Evolutionary conservation across 2,888 invertebrate genomes (phyloP).

Genomic region (Bursaphelenchus okinawaensis): DNA sequence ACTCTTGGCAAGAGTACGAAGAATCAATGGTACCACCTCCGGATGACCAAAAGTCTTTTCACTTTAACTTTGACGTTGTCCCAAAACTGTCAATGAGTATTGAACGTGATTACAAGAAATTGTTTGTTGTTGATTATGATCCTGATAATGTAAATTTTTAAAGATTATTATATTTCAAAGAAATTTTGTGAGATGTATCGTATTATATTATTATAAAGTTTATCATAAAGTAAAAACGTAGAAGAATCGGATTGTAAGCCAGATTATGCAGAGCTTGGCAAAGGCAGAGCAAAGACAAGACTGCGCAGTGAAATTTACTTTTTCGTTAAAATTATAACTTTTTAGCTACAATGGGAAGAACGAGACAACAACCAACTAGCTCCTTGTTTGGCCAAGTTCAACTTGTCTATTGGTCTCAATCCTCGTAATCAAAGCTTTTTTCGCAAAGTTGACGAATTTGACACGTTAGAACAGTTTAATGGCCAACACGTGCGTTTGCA

Average conservation of each 20-base stretch:
- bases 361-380: constrained; percentile 35
- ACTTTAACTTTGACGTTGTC: constrained; percentile 8
- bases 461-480: constrained; percentile 34
- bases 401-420: neutral
- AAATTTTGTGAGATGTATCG: too few species aligned
- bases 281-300: too few species aligned
- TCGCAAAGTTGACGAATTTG: constrained; percentile 10
- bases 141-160: constrained; percentile 26
- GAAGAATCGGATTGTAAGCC: too few species aligned
- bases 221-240: too few species aligned
- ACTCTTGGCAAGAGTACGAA: neutral
- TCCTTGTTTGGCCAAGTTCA: constrained; percentile 21
- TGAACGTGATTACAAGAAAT: constrained; percentile 5
- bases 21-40: neutral
- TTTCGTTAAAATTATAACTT: neutral
- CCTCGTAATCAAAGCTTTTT: constrained; percentile 1
- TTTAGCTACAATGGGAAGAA: constrained; percentile 21
- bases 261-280: too few species aligned
- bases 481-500: constrained; percentile 40
- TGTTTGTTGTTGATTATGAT: constrained; percentile 34
- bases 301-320: too few species aligned
- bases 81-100: constrained; percentile 25
- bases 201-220: too few species aligned
- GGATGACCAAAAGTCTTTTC: neutral
- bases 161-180: too few species aligned